Conservation (phyloP, 2,797 vertebrate species). For the Squalus acanthias region DNA sequence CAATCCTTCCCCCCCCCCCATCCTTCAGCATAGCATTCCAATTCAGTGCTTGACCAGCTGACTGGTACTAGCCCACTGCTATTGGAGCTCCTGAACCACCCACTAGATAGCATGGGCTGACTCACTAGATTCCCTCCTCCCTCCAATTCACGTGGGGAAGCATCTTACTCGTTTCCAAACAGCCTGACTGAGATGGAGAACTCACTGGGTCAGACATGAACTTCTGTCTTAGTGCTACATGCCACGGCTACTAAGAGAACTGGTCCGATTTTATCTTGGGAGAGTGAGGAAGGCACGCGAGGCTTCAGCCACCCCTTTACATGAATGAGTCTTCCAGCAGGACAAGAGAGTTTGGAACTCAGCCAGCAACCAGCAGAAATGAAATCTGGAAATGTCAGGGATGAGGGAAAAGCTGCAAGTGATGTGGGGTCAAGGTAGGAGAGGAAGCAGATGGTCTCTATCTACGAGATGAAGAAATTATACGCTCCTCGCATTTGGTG, state of each 20-base stretch:
- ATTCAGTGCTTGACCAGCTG: neutral
- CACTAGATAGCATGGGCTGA: neutral
- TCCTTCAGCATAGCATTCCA: neutral
- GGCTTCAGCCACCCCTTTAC: neutral
- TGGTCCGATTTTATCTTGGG: neutral
- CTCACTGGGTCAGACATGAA: neutral
- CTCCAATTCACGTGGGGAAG: neutral
- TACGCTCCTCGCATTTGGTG: neutral
- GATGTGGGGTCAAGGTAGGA: neutral
- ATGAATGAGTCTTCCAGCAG: neutral
- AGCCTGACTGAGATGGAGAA: neutral
- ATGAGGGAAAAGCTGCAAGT: neutral
- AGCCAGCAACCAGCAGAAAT: neutral
- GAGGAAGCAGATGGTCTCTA: neutral
- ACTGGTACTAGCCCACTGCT: neutral
- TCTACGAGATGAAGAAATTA: neutral
- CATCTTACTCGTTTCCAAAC: neutral
- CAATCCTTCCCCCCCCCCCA: neutral
- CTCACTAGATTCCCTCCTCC: neutral
- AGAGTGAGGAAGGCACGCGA: neutral
- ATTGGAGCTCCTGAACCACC: neutral
- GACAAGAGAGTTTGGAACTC: neutral
- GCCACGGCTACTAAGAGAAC: neutral
- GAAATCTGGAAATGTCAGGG: neutral
- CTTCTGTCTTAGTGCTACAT: too few relatives aligned